These are phyloP conservation scores for Eupithecia subfuscata DNA, from an alignment of 2,888 invertebrate genomes.

Conservation along the genomic window DNA sequence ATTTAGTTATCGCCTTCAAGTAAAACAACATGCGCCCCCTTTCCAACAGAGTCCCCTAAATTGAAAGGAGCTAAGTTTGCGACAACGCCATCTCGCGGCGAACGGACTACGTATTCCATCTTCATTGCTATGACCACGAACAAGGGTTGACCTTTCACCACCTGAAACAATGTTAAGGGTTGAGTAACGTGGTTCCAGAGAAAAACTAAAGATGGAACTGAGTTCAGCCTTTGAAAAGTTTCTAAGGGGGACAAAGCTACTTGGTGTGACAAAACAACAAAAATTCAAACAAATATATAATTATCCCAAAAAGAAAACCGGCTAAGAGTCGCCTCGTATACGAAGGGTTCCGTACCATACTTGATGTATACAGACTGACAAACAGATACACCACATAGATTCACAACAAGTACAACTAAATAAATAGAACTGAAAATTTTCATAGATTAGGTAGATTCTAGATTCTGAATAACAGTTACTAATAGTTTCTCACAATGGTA, in stretches of 20 bases:
- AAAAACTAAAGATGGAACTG: constrained; percentile 1
- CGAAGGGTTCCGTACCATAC: no score
- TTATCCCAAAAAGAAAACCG: no score
- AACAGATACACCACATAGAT: no score
- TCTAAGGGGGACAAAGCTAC: background rate
- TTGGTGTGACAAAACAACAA: no score
- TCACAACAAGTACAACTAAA: background rate
- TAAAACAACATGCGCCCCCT: constrained; percentile 86
- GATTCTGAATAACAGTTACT: background rate
- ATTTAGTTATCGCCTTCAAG: constrained; percentile 74
- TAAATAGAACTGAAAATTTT: background rate
- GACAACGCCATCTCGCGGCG: constrained; percentile 90
- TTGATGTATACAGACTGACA: no score
- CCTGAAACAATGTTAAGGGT: constrained; percentile 60
- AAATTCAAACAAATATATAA: no score
- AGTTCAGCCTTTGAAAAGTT: background rate
- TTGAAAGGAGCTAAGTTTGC: constrained; percentile 87
- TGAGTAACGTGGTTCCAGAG: background rate
- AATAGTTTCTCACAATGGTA: background rate
- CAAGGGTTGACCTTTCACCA: constrained; percentile 94
- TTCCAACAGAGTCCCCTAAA: constrained; percentile 92
- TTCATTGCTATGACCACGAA: constrained; percentile 99
- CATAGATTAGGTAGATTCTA: background rate
- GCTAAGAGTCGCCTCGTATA: no score
- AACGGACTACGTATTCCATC: constrained; percentile 98